Evolutionary conservation across 2,888 invertebrate genomes (phyloP).

Genomic region (Gastrophysa polygoni): DNA sequence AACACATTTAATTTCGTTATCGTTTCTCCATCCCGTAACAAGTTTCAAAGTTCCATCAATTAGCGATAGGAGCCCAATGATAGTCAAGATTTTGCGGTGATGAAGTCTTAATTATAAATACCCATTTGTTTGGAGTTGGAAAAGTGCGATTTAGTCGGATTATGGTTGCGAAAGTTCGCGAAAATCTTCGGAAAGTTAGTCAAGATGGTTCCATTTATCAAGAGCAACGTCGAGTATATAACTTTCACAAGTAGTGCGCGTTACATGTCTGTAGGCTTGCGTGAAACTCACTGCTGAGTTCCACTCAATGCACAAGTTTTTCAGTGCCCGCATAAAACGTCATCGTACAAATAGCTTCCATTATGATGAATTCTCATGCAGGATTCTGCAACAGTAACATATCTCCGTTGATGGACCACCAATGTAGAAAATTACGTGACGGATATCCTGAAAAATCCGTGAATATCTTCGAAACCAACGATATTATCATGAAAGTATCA

Average conservation of each 20-base stretch:
- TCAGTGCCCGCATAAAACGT: neutral
- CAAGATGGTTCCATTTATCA: neutral
- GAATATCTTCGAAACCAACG: no score
- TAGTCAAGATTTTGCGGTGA: conserved; percentile 21
- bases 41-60: conserved; percentile 26
- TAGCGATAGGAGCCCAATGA: conserved; percentile 19
- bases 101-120: conserved; percentile 27
- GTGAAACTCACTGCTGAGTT: neutral
- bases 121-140: conserved; percentile 20
- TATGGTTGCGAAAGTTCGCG: neutral
- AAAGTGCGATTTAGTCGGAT: conserved; percentile 12
- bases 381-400: no score
- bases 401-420: no score
- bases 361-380: no score
- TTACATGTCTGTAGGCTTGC: neutral
- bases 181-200: conserved; percentile 3
- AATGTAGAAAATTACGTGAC: no score
- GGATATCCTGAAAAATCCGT: no score
- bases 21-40: conserved; percentile 20
- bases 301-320: neutral
- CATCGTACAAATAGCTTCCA: no score
- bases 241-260: neutral
- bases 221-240: neutral
- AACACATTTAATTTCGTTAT: conserved; percentile 28
- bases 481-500: no score